Base-by-base conservation (phyloP, 1,140 invertebrate species). In the Plectrocnemia conspersa region DNA sequence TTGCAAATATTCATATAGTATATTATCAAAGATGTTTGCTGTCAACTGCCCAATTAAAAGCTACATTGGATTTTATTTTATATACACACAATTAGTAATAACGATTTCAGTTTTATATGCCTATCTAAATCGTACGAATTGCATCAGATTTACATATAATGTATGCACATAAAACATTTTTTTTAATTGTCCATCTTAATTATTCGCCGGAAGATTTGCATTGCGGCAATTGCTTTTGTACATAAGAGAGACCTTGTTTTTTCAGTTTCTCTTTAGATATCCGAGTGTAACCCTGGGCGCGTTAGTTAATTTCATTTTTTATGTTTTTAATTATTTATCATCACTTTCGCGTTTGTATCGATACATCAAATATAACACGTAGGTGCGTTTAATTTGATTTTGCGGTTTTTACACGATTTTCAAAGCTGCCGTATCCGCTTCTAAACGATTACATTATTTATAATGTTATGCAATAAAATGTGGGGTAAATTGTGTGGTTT, bases 161-260 rank as follows among this genome's bases (percentile, higher is more conserved):
- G n/a, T n/a, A n/a, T n/a, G n/a, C n/a, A n/a, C n/a, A n/a, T 29
- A 29, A 7, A 7, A 29, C n/a, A 7, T 29, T 38, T 38, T 52
- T 52, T 38, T 23, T 57, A 52, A 57, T 57, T 52, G 46, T 24
- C 18, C 41, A 52, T 59, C 44, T 56, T 56, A 55, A 59, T 59
- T 59, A 59, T 32, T 13, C 36, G 33, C 58, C 58, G 58, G 57
- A 59, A 59, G 57, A 55, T 52, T n/a, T 41, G 35, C 52, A 24
- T 23, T 48, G 49, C 35, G 21, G 48, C 29, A 38, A 50, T 38
- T 38, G 35, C 5, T 38, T 1, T n/a, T n/a, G n/a, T n/a, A n/a
- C n/a, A n/a, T n/a, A n/a, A n/a, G n/a, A 10, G 33, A 47, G 58
- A 38, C 58, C 58, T 59, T 56, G 58, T 50, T n/a, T n/a, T n/a